These are phyloP conservation scores for Chaetodon trifasciatus DNA, from an alignment of 2,797 vertebrate genomes.

Conservation along the genomic window DNA sequence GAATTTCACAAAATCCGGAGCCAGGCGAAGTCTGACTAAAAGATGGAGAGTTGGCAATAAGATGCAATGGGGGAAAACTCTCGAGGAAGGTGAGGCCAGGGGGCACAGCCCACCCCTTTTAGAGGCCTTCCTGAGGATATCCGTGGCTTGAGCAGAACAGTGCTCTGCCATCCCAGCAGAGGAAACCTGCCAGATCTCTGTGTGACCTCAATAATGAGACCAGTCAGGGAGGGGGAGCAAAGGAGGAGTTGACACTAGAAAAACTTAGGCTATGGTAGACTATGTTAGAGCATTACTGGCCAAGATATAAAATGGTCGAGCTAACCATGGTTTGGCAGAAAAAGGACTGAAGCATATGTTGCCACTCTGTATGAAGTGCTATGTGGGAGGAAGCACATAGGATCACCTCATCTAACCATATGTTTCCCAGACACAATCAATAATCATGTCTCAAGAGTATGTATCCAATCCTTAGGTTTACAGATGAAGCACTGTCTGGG, in stretches of 20 bases:
- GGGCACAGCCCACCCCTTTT: conserved; percentile 67
- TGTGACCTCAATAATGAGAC: conserved; percentile 64
- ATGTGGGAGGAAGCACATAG: conserved; percentile 46
- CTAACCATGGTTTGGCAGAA: conserved; percentile 23
- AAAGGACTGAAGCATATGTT: conserved; percentile 32
- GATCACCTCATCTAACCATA: conserved; percentile 49
- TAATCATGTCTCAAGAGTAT: conserved; percentile 46
- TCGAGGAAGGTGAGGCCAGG: conserved; percentile 61
- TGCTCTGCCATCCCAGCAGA: conserved; percentile 58
- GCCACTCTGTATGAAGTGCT: conserved; percentile 42
- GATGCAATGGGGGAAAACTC: conserved; percentile 41
- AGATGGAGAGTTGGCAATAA: not conserved
- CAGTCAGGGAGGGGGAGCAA: conserved; percentile 27
- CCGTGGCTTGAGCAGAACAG: conserved; percentile 67
- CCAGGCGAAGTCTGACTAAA: conserved; percentile 23
- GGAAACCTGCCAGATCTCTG: conserved; percentile 68
- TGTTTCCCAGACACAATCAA: conserved; percentile 63
- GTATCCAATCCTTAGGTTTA: conserved; percentile 33
- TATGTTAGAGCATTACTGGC: conserved; percentile 37
- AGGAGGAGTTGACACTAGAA: conserved; percentile 38
- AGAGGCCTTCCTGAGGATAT: conserved; percentile 84
- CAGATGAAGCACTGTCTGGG: conserved; percentile 36
- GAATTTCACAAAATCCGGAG: conserved; percentile 8
- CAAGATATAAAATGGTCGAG: conserved; percentile 21
- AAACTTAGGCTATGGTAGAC: conserved; percentile 40